These are phyloP conservation scores for Allolobophora icterica DNA, from an alignment of 2,888 invertebrate species.

Conservation along the genomic window DNA sequence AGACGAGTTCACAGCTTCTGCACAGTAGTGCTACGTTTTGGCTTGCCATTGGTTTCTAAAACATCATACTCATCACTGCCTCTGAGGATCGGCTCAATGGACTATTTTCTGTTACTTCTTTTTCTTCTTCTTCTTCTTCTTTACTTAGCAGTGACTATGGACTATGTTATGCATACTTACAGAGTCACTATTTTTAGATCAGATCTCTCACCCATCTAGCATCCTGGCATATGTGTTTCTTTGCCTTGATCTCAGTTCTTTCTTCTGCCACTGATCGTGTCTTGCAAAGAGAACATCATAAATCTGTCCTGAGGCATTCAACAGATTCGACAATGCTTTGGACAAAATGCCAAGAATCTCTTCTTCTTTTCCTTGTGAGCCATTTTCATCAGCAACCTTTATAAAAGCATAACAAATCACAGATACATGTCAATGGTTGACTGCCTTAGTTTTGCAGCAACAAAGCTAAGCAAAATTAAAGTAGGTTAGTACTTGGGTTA, in stretches of 20 bases:
- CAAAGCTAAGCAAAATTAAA: background rate
- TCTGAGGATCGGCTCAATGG: background rate
- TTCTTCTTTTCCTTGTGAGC: conserved; percentile 10
- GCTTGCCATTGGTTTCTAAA: background rate
- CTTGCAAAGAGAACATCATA: background rate
- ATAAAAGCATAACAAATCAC: background rate
- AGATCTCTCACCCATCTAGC: conserved; percentile 49
- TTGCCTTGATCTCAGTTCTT: conserved; percentile 57
- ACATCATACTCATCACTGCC: background rate
- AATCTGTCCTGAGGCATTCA: background rate
- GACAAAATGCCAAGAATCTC: background rate
- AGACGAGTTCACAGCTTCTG: background rate
- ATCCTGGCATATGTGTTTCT: conserved; percentile 53
- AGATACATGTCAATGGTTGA: too few species aligned
- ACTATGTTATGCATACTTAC: background rate
- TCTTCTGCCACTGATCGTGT: conserved; percentile 50
- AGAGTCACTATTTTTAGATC: background rate
- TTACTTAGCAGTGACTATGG: conserved; percentile 8
- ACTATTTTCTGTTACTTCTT: too few species aligned
- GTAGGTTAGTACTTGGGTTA: background rate
- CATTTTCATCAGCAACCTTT: background rate
- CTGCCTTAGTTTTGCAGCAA: background rate
- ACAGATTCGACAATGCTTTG: background rate
- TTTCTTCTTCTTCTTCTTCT: background rate
- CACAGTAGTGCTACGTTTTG: background rate